Evolutionary conservation across 2,888 invertebrate species (phyloP), one percentile per base, ranked within the genome.

Genomic region (Trissoscelio sp.): DNA sequence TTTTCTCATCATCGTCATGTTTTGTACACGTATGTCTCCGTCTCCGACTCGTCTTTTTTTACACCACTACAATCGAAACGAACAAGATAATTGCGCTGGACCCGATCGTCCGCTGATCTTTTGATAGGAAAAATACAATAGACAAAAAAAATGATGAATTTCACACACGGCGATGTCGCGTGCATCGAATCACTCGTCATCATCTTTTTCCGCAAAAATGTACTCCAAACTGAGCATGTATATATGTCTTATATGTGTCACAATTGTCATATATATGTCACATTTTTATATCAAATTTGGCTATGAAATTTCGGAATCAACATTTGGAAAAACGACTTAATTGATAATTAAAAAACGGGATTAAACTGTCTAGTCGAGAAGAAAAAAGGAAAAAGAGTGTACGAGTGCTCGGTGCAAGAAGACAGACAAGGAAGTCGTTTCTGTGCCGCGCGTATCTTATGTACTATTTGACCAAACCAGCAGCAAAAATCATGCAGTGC

Each of bases 361-460:
- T n/a, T n/a, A n/a, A n/a, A n/a, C n/a, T n/a, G 85, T 91, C 90
- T 91, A 91, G 91, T 91, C 91, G 88, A 86, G 87, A 89, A 88
- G 83, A 86, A 88, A 88, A 69, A 70, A 44, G 20, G 67, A 82
- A 83, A 64, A 42, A 81, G 75, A 48, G 57, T 44, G 44, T 53
- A 60, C 66, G 74, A 88, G 88, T 86, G 89, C 79, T 89, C 85
- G 87, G 85, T 74, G 39, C 42, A 80, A 78, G n/a, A n/a, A n/a
- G 83, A 78, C 34, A 31, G 81, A 20, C 75, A 82, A 79, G 77
- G 81, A 83, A 86, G 84, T 86, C 86, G 74, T 60, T 67, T 67
- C 55, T 74, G 72, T 77, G 73, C 77, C 82, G 79, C 74, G 85
- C 28, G 37, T 70, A 62, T 88, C 85, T 86, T 86, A 84, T 86